Conservation (phyloP, 2,888 invertebrate genomes). For the Meghimatium bilineatum region DNA sequence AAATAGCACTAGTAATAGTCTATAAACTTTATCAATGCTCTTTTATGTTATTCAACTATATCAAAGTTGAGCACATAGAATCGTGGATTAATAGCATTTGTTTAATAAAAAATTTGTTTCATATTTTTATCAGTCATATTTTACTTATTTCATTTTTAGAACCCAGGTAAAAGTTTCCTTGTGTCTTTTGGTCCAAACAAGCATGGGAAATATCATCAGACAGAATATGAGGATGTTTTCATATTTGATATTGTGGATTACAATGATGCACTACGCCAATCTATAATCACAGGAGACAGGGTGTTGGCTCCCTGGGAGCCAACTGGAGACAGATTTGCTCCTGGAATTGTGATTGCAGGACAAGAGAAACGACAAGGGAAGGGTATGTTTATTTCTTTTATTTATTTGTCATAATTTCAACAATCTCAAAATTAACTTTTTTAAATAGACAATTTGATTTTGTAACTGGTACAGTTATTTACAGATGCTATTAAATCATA, state of each 20-base stretch:
- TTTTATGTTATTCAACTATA: too few species aligned
- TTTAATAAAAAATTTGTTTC: too few species aligned
- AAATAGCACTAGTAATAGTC: too few species aligned
- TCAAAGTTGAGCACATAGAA: too few species aligned
- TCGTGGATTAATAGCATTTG: too few species aligned
- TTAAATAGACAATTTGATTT: too few species aligned
- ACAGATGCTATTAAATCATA: too few species aligned
- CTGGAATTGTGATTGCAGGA: conserved; percentile 74
- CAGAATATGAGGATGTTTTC: conserved; percentile 75
- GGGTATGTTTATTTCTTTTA: conserved; percentile 4
- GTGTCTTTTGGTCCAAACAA: conserved; percentile 75
- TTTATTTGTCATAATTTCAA: background rate
- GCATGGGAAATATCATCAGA: conserved; percentile 73
- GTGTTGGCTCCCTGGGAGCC: conserved; percentile 75
- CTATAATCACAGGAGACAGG: conserved; percentile 72
- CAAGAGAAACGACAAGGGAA: conserved; percentile 66
- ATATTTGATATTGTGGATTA: conserved; percentile 75
- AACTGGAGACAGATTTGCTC: conserved; percentile 72
- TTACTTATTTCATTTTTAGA: conserved; percentile 56
- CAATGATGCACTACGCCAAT: conserved; percentile 73
- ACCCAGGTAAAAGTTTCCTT: conserved; percentile 72
- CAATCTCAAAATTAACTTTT: background rate
- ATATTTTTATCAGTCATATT: background rate
- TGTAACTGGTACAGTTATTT: too few species aligned
- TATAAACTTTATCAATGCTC: too few species aligned